Evolutionary conservation across 64 coral and sea anemone genomes (phyloP).

Genomic region (Montipora foliosa): DNA sequence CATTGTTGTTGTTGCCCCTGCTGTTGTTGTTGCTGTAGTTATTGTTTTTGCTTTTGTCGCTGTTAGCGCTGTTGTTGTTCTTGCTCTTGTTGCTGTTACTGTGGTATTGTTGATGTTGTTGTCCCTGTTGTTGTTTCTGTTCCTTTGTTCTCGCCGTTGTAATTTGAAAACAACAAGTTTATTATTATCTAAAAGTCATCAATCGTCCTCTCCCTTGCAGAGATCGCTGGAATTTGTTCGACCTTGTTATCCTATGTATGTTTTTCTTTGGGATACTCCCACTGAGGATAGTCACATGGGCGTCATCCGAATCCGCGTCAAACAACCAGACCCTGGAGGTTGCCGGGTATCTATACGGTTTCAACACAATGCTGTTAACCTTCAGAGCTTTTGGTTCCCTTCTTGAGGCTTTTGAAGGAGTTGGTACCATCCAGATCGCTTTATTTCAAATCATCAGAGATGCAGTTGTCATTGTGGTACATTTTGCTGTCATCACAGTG

Average conservation of each 20-base stretch:
- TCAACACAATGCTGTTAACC: conserved; percentile 51
- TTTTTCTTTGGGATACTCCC: conserved; percentile 4
- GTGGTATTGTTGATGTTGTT: too few species aligned
- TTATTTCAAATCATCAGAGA: conserved; percentile 14
- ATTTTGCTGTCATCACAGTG: not conserved
- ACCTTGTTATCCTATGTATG: not conserved
- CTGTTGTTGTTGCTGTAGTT: too few species aligned
- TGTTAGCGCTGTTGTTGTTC: too few species aligned
- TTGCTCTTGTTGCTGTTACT: too few species aligned
- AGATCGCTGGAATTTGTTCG: conserved; percentile 50
- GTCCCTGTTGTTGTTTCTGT: too few species aligned
- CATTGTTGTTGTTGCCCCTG: too few species aligned
- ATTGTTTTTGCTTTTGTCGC: too few species aligned
- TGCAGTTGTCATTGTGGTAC: not conserved
- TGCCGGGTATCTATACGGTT: conserved; percentile 34
- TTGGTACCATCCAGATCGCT: conserved; percentile 38
- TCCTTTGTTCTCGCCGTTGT: too few species aligned
- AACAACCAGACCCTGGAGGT: conserved; percentile 14
- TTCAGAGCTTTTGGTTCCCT: conserved; percentile 38
- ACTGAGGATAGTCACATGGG: conserved; percentile 36
- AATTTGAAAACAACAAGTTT: too few species aligned
- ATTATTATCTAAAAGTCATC: too few species aligned
- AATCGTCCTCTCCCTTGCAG: not conserved
- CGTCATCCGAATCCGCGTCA: not conserved
- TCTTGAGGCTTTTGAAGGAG: not conserved